Evolutionary conservation across 2,113 vertebrate genomes (phyloP), one percentile per base, ranked within the genome.

Genomic region (Morone chrysops): DNA sequence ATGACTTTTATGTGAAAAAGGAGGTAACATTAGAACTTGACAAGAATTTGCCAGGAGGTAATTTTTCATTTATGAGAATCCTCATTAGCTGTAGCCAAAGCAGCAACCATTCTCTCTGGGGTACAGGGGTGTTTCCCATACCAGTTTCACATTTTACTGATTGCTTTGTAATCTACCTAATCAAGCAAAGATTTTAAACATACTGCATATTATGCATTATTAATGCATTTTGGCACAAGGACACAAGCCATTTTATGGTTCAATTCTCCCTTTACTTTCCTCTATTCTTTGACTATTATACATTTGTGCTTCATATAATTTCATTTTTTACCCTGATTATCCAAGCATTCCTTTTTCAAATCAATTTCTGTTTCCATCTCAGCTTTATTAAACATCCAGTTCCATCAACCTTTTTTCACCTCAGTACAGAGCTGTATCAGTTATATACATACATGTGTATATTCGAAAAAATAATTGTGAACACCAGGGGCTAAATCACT

Each of bases 341-440:
- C 6, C 40, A n/a, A 51, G 48, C 1, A 38, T 31, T 45, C 18
- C 17, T 48, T 43, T 69, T 65, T 53, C 36, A 73, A 43, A 84
- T 70, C 47, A 70, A 68, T 48, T 72, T 71, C n/a, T 20, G 48
- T 53, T 17, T 18, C 53, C 54, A 13, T 63, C 50, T 68, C 54
- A 41, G 25, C 20, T 83, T 70, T 41, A 83, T 78, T 69, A 83
- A 63, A 85, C 38, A 62, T 54, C 9, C 53, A 5, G 18, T 66
- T 59, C 67, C 78, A 67, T 59, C 63, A 81, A 73, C 81, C 75
- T 63, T 74, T 82, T 67, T 22, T 71, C 66, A 53, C 43, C 45
- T 20, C 20, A 20, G 60, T 18, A 43, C 6, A 59, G 14, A 17
- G 47, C 36, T 1, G 31, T 5, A 25, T 59, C 40, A 41, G 5